A percentile compares a stretch with the other conserved stretches of the same genome.
phyloP scores from a whole-genome alignment of 2,797 vertebrate species.

The Sebastes matsubarae region DNA sequence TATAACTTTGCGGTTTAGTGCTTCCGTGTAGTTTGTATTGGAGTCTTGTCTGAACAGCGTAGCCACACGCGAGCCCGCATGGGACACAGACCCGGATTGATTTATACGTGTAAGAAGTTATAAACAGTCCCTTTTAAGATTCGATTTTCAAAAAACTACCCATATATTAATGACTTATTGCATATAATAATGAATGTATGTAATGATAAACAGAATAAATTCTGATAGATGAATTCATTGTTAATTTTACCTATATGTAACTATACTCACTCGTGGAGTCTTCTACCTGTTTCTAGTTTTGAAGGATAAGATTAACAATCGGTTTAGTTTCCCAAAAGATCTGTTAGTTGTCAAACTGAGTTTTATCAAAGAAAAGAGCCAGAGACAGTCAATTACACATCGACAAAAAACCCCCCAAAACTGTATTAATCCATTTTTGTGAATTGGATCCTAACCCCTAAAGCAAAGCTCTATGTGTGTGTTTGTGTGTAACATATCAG shows the following conservation, averaged over 20 bases:
- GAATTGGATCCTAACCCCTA: constrained; percentile 1
- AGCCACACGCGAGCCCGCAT: too few relatives aligned
- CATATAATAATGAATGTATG: neutral
- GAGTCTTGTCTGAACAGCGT: too few relatives aligned
- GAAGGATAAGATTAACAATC: neutral
- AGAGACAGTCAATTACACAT: constrained; percentile 24
- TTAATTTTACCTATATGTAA: neutral
- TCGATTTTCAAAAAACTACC: neutral
- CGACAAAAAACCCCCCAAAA: neutral
- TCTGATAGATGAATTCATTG: neutral
- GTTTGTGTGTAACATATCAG: neutral
- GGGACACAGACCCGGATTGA: too few relatives aligned
- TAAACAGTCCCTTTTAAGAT: too few relatives aligned
- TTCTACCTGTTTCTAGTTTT: neutral
- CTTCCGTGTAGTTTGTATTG: too few relatives aligned
- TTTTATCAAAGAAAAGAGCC: constrained; percentile 1
- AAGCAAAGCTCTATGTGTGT: neutral
- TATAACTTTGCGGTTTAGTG: too few relatives aligned
- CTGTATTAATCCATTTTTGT: constrained; percentile 1
- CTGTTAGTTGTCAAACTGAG: neutral
- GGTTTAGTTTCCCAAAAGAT: neutral
- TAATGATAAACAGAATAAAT: neutral
- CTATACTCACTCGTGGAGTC: neutral
- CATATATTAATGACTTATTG: neutral
- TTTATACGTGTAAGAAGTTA: too few relatives aligned